Conservation (phyloP, 2,113 vertebrate genomes). For the Platichthys stellatus region DNA sequence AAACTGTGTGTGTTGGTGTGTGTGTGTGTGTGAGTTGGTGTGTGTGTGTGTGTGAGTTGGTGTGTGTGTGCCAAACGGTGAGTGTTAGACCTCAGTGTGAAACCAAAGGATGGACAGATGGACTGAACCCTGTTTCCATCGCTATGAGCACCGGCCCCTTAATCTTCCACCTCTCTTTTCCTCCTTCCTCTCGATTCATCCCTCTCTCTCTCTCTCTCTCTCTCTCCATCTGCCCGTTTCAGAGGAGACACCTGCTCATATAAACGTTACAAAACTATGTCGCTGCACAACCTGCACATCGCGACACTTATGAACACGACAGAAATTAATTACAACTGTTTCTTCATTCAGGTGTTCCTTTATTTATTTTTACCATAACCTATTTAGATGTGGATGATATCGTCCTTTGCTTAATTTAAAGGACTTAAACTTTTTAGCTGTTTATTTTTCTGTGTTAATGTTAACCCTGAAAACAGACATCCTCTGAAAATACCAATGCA, state of each 20-base stretch:
- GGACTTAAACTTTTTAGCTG: too few species aligned
- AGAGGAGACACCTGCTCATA: slow-evolving; percentile 23
- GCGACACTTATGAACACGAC: background rate
- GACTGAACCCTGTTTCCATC: slow-evolving; percentile 34
- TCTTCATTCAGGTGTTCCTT: too few species aligned
- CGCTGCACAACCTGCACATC: background rate
- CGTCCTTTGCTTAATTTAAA: too few species aligned
- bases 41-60: too few species aligned
- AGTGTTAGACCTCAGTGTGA: slow-evolving; percentile 45
- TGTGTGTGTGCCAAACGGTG: slow-evolving; percentile 32
- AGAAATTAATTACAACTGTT: background rate
- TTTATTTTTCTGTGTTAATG: too few species aligned
- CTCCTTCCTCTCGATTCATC: background rate
- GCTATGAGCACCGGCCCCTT: slow-evolving; percentile 4
- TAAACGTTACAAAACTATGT: slow-evolving; percentile 3
- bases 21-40: background rate
- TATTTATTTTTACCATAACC: too few species aligned
- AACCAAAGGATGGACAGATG: slow-evolving; percentile 54
- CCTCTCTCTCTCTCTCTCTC: background rate
- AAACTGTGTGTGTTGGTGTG: background rate
- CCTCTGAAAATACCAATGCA: too few species aligned
- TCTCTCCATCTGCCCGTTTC: slow-evolving; percentile 7
- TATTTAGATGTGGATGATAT: too few species aligned
- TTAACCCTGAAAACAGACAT: too few species aligned
- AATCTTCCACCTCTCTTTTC: slow-evolving; percentile 25